phyloP scores from a whole-genome alignment of 2,888 invertebrate species.

The Ormyrus rosae region DNA sequence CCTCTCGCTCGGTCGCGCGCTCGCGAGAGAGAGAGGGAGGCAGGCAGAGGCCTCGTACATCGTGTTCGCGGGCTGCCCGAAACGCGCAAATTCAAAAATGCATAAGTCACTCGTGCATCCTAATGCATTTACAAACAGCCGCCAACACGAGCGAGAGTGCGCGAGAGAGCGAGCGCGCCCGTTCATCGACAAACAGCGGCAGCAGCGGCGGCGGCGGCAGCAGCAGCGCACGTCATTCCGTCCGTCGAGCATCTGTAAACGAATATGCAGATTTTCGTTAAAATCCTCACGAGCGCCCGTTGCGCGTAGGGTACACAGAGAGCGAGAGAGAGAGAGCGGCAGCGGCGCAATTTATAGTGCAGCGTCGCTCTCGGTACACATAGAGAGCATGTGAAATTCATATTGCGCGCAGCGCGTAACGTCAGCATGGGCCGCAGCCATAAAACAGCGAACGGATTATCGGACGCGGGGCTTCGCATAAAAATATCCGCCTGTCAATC shows the following conservation, averaged over 20 bases:
- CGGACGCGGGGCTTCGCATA: slow-evolving; percentile 72
- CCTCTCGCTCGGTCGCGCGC: no score
- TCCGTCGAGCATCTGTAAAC: slow-evolving; percentile 57
- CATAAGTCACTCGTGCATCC: slow-evolving; percentile 53
- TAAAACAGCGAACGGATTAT: slow-evolving; percentile 73
- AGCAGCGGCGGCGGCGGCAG: no score
- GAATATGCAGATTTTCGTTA: slow-evolving; percentile 57
- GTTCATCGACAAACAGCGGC: slow-evolving; percentile 53
- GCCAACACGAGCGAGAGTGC: slow-evolving; percentile 31
- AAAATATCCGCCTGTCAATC: slow-evolving; percentile 73
- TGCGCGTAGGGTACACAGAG: slow-evolving; percentile 20
- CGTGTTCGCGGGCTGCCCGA: neutral
- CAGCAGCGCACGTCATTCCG: slow-evolving; percentile 44
- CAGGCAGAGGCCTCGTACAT: no score
- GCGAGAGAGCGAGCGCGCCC: neutral
- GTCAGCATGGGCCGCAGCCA: slow-evolving; percentile 68
- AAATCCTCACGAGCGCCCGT: slow-evolving; percentile 44
- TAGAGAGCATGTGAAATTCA: slow-evolving; percentile 49
- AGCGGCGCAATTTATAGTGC: no score
- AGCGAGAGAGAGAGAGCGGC: slow-evolving; percentile 31
- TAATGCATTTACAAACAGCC: slow-evolving; percentile 57
- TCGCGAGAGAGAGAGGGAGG: no score
- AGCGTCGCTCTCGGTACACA: no score
- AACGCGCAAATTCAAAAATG: slow-evolving; percentile 53
- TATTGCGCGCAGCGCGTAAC: slow-evolving; percentile 61